Evolutionary conservation across 2,113 vertebrate species (phyloP).

Genomic region (human): GRCh38 chr14:68053501-68054000

Average conservation of each 20-base stretch:
- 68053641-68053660: not conserved
- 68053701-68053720: not conserved
- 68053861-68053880: not conserved
- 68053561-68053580: not conserved
- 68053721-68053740: not conserved
- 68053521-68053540: not conserved
- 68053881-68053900: not conserved
- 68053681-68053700: not conserved
- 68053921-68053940: not conserved
- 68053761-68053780: not conserved
- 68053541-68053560: not conserved
- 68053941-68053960: not conserved
- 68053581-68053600: not conserved
- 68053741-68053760: not conserved
- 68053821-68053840: not conserved
- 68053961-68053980: not conserved
- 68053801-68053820: not conserved
- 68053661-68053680: not conserved
- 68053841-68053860: not conserved
- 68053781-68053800: not conserved
- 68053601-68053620: not conserved
- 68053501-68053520: not conserved
- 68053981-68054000: not conserved
- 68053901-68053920: not conserved
- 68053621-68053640: not conserved